These are phyloP conservation scores for Odocoileus virginianus DNA, from an alignment of 2,113 vertebrate genomes.

Conservation along the genomic window DNA sequence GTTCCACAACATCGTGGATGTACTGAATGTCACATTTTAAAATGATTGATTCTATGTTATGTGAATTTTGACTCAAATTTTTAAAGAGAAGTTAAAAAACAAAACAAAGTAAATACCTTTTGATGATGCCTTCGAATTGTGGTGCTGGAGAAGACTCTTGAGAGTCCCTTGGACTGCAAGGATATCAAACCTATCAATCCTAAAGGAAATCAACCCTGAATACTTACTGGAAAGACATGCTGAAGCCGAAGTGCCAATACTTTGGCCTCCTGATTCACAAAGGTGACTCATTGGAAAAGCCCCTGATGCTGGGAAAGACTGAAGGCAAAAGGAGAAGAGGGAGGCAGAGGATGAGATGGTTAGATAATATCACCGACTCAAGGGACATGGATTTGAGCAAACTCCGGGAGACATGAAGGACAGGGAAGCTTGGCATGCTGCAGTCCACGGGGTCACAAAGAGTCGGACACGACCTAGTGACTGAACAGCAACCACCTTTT, in stretches of 20 bases:
- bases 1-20: neutral
- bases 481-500: neutral
- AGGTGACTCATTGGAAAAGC: neutral
- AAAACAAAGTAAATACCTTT: neutral
- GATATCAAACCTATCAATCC: neutral
- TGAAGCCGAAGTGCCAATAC: neutral
- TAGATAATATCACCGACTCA: neutral
- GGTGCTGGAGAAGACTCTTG: neutral
- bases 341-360: neutral
- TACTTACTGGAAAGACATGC: neutral
- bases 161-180: neutral
- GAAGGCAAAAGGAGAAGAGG: neutral
- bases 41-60: neutral
- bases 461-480: rapidly evolving
- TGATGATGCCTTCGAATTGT: neutral
- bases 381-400: neutral
- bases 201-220: neutral
- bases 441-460: neutral
- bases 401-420: neutral
- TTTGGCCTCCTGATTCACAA: neutral
- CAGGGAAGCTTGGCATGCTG: neutral
- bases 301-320: neutral
- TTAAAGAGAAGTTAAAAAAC: neutral
- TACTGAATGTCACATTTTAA: neutral
- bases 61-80: neutral